Evolutionary conservation across 1,140 invertebrate genomes (phyloP), one percentile per base, ranked within the genome.

Genomic region (Magallana angulata): DNA sequence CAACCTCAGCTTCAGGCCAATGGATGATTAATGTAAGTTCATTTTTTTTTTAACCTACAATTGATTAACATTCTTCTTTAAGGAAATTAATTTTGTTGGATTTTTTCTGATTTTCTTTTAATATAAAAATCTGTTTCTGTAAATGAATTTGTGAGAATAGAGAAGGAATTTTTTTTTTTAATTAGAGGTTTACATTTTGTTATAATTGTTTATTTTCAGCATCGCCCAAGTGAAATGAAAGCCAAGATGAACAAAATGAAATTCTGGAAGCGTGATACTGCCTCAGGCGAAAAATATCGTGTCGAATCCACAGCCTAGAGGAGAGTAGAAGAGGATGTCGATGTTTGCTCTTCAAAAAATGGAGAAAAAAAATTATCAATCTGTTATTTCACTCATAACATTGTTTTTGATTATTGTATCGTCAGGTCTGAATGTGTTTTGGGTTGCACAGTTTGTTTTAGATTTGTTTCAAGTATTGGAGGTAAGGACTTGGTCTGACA

Each of bases 1-100:
- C 99, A 9, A 98, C 99, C 93, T 97, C 98, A 14, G 96, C 97
- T 36, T 99, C 98, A 88, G 99, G 99, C 88, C 98, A 99, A 95
- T 96, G 99, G 92, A 96, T 99, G 64, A 99, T 99, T 91, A 98
- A 98, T 96, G 98, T 99, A 95, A 82, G 16, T 30, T 48, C 3
- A 30, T n/a, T 36, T 85, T 24, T n/a, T n/a, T 48, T 24, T 9
- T 16, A 68, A 24, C 57, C 9, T 24, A 48, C 18, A 12, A 12
- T 68, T 62, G 8, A 36, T 48, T 56, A 18, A 16, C 18, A 58
- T 48, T 5, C 5, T 48, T 48, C 36, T 48, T 48, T 0, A 48
- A 5, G 5, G 5, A 48, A 48, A 48, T 48, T 48, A 48, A 48
- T 48, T 48, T 48, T 1, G 5, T 48, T 5, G 5, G 2, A 4